Evolutionary conservation across 2,888 invertebrate species (phyloP), one percentile per base, ranked within the genome.

Genomic region (Koerneria pararmatus): DNA sequence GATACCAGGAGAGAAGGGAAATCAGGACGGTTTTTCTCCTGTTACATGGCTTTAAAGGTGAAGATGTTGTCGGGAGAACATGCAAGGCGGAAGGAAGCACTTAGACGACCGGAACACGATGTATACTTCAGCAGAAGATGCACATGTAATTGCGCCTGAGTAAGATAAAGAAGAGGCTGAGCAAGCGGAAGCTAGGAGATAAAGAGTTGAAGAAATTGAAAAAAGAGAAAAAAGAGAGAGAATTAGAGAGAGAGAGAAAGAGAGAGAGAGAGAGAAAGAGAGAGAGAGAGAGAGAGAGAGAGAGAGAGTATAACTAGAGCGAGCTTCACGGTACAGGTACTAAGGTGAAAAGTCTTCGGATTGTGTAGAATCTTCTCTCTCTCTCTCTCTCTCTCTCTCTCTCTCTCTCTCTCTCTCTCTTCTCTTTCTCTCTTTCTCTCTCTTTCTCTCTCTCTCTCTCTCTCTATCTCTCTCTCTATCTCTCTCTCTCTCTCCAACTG

Each of bases 61-160:
- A n/a, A n/a, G n/a, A n/a, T n/a, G n/a, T n/a, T n/a, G n/a, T n/a
- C n/a, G n/a, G n/a, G n/a, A n/a, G n/a, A n/a, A n/a, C n/a, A n/a
- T 22, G 34, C 51, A 29, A 49, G 53, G 53, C 64, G 64, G 64
- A 64, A 64, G 64, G 64, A 64, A 64, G 64, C 64, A 64, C 64
- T 64, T 64, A 64, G 64, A n/a, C n/a, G n/a, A 51, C 53, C 53
- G 53, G 53, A 51, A 51, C 22, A n/a, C 27, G 53, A 15, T n/a
- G n/a, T n/a, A n/a, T n/a, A 15, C 11, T 41, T 41, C 11, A 24
- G 24, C 8, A 22, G 19, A 22, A 53, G 24, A 11, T n/a, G 11
- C 53, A 53, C 8, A 8, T 19, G 53, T 22, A 24, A 53, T 8
- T 8, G 15, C 11, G 22, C 19, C 8, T 15, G 19, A 22, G 22